phyloP scores from a whole-genome alignment of 2,113 vertebrate genomes.

The Psophia crepitans region DNA sequence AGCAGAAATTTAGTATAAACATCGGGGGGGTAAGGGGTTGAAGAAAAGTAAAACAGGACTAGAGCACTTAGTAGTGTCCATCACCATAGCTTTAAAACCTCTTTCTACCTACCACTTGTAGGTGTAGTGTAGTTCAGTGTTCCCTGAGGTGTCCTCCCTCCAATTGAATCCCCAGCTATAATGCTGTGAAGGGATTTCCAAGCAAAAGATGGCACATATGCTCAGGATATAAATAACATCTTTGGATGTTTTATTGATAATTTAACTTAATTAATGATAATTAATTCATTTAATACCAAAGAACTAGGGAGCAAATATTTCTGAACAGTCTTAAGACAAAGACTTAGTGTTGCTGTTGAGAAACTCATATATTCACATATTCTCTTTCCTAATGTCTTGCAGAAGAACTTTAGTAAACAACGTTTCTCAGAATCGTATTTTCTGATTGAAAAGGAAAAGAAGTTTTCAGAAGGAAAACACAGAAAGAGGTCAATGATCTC shows the following conservation, averaged over 20 bases:
- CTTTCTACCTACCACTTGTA: not conserved
- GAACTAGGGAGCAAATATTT: not conserved
- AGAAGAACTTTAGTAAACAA: not conserved
- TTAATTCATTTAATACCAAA: no score
- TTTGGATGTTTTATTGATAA: not conserved
- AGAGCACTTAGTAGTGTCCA: not conserved
- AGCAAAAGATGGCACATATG: not conserved
- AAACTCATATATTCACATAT: not conserved
- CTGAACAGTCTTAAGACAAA: not conserved
- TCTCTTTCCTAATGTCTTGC: not conserved
- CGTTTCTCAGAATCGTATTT: not conserved
- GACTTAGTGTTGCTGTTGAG: not conserved
- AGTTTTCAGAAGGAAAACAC: not conserved
- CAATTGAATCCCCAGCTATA: not conserved
- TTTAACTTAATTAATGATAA: no score
- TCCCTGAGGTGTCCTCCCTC: not conserved
- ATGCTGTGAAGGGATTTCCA: not conserved
- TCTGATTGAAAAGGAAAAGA: not conserved
- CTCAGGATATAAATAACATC: not conserved
- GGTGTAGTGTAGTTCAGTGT: not conserved
- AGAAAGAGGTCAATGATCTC: not conserved
- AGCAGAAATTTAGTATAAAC: not conserved
- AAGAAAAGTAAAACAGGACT: not conserved
- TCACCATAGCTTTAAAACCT: not conserved
- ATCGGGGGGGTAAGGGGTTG: not conserved